These are phyloP conservation scores for Acanthosoma haemorrhoidale DNA, from an alignment of 2,888 invertebrate genomes.

Conservation along the genomic window DNA sequence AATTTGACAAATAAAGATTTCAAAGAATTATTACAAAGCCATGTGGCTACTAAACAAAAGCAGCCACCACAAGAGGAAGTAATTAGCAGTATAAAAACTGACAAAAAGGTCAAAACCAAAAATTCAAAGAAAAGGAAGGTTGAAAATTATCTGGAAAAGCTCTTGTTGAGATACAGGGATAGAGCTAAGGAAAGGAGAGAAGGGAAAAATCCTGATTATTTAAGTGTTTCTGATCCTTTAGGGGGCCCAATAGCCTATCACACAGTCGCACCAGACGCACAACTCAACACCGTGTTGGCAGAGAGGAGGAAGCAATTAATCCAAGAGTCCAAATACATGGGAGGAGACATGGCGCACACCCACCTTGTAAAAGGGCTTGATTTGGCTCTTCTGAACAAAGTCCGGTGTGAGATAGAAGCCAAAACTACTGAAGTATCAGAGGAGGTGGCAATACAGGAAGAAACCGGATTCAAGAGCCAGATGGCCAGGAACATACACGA, in stretches of 20 bases:
- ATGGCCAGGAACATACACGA: background rate
- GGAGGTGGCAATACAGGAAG: background rate
- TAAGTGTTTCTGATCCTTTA: background rate
- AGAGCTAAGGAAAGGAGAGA: constrained; percentile 16
- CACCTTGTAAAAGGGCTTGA: constrained; percentile 20
- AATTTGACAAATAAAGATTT: constrained; percentile 16
- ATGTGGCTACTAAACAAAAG: background rate
- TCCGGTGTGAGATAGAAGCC: constrained; percentile 1
- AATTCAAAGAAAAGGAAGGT: background rate
- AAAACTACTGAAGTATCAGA: background rate
- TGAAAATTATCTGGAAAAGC: background rate
- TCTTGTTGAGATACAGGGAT: background rate
- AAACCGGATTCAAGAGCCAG: background rate
- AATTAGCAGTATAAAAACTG: background rate
- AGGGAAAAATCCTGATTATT: constrained; percentile 20
- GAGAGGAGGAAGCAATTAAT: background rate
- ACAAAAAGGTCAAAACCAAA: background rate
- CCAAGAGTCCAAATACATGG: constrained; percentile 17
- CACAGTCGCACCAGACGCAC: background rate
- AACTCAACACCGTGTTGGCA: background rate
- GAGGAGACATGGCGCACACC: constrained; percentile 19
- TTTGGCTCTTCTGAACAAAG: constrained; percentile 11
- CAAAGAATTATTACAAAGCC: background rate
- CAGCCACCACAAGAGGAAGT: background rate
- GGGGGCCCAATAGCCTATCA: background rate